Evolutionary conservation across 2,888 invertebrate genomes (phyloP).

Genomic region (Meteorus cinctellus): DNA sequence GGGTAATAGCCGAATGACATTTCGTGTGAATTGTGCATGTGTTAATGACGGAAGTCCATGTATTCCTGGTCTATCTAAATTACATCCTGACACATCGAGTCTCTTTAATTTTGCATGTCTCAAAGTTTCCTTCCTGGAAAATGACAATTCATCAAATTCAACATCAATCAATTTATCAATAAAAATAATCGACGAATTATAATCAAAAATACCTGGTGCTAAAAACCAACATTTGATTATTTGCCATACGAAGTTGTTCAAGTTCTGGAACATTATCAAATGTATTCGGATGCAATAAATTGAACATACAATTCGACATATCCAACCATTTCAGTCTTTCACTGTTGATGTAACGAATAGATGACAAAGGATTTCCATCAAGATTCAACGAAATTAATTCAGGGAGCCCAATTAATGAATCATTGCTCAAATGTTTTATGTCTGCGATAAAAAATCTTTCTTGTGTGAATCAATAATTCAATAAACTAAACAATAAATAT

Average conservation of each 20-base stretch:
- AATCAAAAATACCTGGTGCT: constrained; percentile 62
- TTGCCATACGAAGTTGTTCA: constrained; percentile 62
- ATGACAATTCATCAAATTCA: not conserved
- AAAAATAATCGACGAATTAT: constrained; percentile 27
- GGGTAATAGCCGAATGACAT: constrained; percentile 78
- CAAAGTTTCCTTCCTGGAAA: constrained; percentile 59
- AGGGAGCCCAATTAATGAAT: constrained; percentile 79
- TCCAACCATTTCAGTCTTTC: constrained; percentile 63
- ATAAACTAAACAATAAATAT: constrained; percentile 3
- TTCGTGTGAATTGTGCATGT: constrained; percentile 78
- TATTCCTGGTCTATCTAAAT: constrained; percentile 73
- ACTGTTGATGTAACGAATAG: constrained; percentile 60
- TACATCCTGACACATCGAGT: constrained; percentile 66
- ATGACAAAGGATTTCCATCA: constrained; percentile 76
- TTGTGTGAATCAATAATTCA: constrained; percentile 12
- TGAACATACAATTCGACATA: constrained; percentile 66
- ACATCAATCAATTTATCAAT: not conserved
- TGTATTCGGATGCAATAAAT: constrained; percentile 62
- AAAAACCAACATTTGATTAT: constrained; percentile 65
- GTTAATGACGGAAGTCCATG: constrained; percentile 79
- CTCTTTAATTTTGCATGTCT: constrained; percentile 61
- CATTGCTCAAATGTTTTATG: constrained; percentile 78
- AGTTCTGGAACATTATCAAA: constrained; percentile 63
- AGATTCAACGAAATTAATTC: constrained; percentile 81
- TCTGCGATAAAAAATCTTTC: constrained; percentile 47